phyloP scores from a whole-genome alignment of 2,797 vertebrate species.

The Pogoniulus pusillus region DNA sequence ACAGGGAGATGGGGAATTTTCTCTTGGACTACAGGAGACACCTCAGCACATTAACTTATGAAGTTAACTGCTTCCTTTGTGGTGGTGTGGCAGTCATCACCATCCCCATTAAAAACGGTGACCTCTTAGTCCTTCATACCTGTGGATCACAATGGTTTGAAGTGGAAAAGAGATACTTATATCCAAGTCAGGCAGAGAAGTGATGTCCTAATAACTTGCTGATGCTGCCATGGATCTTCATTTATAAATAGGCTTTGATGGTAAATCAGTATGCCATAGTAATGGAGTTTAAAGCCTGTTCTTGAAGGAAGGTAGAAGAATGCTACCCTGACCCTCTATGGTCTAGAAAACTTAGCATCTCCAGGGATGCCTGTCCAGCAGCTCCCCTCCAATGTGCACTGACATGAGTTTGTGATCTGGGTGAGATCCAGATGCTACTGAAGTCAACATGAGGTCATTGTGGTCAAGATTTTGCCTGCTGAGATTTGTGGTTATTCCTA shows the following conservation, averaged over 20 bases:
- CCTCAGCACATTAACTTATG: background rate
- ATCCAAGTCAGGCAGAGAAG: background rate
- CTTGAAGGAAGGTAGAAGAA: background rate
- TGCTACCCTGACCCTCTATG: background rate
- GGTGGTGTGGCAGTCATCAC: background rate
- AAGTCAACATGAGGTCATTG: background rate
- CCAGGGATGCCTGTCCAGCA: background rate
- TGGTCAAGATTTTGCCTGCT: constrained; percentile 28
- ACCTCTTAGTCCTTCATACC: background rate
- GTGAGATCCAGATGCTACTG: constrained; percentile 40
- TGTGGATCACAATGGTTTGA: background rate
- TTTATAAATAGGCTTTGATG: background rate
- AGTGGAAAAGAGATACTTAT: background rate
- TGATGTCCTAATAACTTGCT: background rate
- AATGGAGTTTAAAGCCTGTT: background rate
- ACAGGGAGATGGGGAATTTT: background rate
- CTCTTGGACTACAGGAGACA: background rate
- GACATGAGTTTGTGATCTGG: background rate
- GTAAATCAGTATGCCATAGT: background rate
- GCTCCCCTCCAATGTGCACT: background rate
- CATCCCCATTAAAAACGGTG: background rate
- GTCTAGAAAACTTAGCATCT: background rate
- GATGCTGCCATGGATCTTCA: background rate
- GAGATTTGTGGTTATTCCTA: constrained; percentile 11
- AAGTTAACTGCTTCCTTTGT: background rate